Conservation (phyloP, 2,113 vertebrate genomes). For the Poecilia latipinna region DNA sequence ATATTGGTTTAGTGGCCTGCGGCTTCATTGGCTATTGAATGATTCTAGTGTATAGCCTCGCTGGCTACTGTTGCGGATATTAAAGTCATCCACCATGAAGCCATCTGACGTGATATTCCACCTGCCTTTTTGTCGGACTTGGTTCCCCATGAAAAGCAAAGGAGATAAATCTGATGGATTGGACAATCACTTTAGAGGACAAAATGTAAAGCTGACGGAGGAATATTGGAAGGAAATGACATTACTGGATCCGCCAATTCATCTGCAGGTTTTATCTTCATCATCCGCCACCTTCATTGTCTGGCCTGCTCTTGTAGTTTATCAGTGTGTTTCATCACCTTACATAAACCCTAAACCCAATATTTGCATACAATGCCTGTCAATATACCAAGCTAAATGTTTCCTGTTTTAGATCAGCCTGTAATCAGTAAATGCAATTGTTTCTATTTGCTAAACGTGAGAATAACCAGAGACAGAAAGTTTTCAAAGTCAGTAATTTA, state of each 20-base stretch:
- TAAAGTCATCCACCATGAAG: conserved; percentile 80
- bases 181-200: conserved; percentile 47
- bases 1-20: conserved; percentile 75
- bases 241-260: conserved; percentile 27
- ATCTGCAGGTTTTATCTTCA: conserved; percentile 7
- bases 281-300: conserved; percentile 5
- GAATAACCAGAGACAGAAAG: background rate
- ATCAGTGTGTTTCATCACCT: background rate
- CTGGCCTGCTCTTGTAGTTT: background rate
- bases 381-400: background rate
- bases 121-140: conserved; percentile 55
- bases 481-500: background rate
- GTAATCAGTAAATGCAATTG: background rate
- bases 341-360: background rate
- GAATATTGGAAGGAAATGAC: conserved; percentile 14
- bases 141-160: conserved; percentile 52
- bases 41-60: conserved; percentile 69
- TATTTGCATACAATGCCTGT: background rate
- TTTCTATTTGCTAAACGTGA: background rate
- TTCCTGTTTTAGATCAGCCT: background rate
- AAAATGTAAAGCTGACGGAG: conserved; percentile 24
- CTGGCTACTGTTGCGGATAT: conserved; percentile 74
- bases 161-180: conserved; percentile 66
- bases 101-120: conserved; percentile 70
- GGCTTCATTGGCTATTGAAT: conserved; percentile 75